Base-by-base conservation (phyloP, 2,113 vertebrate species). In the Paralichthys olivaceus region DNA sequence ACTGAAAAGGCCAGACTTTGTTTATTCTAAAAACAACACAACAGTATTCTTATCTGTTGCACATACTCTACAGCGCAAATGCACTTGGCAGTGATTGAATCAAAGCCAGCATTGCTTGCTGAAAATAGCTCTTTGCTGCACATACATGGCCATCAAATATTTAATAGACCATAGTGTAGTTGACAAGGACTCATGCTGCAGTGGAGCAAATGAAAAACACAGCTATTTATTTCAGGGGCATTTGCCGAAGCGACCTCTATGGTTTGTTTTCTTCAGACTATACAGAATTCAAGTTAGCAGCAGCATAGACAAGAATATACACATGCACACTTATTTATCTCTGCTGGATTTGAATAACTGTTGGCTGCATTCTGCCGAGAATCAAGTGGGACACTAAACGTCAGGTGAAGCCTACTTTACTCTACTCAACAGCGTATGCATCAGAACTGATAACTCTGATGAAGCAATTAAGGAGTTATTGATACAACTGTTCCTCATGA, bases 401-500 rank as follows among this genome's bases (percentile, higher is more conserved):
- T 67, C 45, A 75, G 76, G 45, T 76, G 66, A 56, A 64, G 61
- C 37, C 56, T 72, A 84, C 76, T 64, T 68, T 60, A 43, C 51
- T 54, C 67, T 72, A 69, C 64, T 70, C 72, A 66, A 45, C 61
- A 70, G 54, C 19, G 43, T 11, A 32, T 54, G 51, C 19, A 56
- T n/a, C 23, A 67, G 47, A 40, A 59, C 72, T 69, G 75, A 60
- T 71, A 73, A 76, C 65, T 29, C 29, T 68, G 60, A 74, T 90
- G 79, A 80, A 69, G 79, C 43, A 84, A 87, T 90, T 87, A 85
- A 90, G 87, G 69, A 61, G 59, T 79, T 79, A 91, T 84, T 90
- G 75, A 76, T 79, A 45, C 69, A 72, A 87, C 86, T 84, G 75
- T 69, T 87, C 51, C 78, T 67, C 82, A 85, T 89, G 89, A 91